Conservation (phyloP, 1,140 invertebrate genomes). For the Nebria ingens region DNA sequence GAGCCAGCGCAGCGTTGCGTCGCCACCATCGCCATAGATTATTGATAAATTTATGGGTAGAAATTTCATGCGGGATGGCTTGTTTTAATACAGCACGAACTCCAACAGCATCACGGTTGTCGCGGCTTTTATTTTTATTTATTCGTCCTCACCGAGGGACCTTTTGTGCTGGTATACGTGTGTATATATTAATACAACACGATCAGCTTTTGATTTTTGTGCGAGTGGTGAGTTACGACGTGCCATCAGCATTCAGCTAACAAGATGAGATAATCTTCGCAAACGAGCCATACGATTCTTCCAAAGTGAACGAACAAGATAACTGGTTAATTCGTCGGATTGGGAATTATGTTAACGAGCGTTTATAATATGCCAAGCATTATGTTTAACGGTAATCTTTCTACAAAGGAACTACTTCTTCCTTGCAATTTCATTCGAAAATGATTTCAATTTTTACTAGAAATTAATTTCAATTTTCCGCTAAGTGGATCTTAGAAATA, state of each 20-base stretch:
- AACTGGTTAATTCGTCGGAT: neutral
- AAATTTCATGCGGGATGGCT: neutral
- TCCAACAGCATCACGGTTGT: too few relatives aligned
- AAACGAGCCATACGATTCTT: neutral
- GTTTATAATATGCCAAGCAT: neutral
- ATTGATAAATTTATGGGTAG: conserved; percentile 1
- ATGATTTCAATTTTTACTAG: too few relatives aligned
- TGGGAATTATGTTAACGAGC: neutral
- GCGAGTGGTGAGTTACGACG: neutral
- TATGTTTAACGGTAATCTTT: neutral
- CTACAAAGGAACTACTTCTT: neutral
- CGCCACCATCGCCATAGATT: conserved; percentile 2
- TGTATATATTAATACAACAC: neutral
- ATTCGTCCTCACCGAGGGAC: too few relatives aligned
- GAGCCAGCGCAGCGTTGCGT: neutral
- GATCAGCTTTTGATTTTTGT: neutral
- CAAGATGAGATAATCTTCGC: neutral
- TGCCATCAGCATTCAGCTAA: neutral
- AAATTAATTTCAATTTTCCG: too few relatives aligned
- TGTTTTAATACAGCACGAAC: neutral
- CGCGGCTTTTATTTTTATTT: too few relatives aligned
- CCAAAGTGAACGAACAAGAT: neutral
- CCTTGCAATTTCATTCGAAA: too few relatives aligned
- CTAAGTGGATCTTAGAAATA: too few relatives aligned
- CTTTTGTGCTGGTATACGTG: too few relatives aligned